These are phyloP conservation scores for Listrodromus nycthemerus DNA, from an alignment of 2,888 invertebrate genomes.

Conservation along the genomic window DNA sequence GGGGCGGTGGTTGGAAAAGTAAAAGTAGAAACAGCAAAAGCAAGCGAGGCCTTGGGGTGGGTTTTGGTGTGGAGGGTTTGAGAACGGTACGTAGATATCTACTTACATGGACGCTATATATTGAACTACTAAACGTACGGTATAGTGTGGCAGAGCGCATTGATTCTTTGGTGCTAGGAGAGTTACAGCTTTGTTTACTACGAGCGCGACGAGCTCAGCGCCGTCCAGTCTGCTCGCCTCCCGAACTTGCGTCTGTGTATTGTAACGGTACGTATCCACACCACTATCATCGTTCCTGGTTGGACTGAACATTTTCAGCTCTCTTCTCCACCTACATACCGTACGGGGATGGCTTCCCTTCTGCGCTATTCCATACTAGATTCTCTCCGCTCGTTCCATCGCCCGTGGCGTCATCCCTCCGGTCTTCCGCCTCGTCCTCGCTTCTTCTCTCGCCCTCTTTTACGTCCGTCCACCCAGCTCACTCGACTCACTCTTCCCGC, in stretches of 20 bases:
- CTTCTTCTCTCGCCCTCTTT: constrained; percentile 65
- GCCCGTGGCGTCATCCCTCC: constrained; percentile 8
- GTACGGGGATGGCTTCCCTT: constrained; percentile 57
- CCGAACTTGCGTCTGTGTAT: constrained; percentile 71
- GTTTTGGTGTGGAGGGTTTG: constrained; percentile 65
- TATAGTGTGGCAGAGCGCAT: constrained; percentile 73
- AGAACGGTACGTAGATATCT: constrained; percentile 51
- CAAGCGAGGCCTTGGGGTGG: constrained; percentile 10
- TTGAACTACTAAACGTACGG: constrained; percentile 46
- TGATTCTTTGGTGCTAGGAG: constrained; percentile 83
- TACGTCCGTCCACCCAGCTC: constrained; percentile 63
- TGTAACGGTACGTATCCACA: constrained; percentile 44
- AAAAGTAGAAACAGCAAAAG: constrained; percentile 58
- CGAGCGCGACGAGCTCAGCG: constrained; percentile 81
- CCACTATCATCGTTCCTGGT: constrained; percentile 44
- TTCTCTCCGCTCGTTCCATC: constrained; percentile 41
- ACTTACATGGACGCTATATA: constrained; percentile 33
- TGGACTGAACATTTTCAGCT: constrained; percentile 56
- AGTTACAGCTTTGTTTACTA: constrained; percentile 85
- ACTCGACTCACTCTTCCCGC: constrained; percentile 67
- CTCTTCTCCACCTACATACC: constrained; percentile 36
- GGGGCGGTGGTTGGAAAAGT: constrained; percentile 43
- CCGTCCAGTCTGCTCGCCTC: constrained; percentile 82
- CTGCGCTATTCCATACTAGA: constrained; percentile 46
- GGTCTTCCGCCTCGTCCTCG: constrained; percentile 50